Percentiles rank a stretch among this genome's conserved stretches.
Conservation (phyloP, 2,888 invertebrate species). For the Tenodera sinensis region DNA sequence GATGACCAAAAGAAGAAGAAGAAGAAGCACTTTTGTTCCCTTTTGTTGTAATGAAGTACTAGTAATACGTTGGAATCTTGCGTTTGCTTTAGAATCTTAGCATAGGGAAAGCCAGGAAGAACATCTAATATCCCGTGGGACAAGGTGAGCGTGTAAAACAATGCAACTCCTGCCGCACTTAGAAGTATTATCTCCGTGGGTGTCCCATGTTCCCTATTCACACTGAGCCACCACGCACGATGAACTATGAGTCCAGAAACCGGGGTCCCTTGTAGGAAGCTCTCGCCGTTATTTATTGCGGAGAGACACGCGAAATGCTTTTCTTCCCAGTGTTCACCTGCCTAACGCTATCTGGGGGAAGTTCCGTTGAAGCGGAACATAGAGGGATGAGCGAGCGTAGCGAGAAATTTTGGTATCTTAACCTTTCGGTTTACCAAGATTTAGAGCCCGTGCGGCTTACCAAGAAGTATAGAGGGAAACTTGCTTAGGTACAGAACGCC, state of each 20-base stretch:
- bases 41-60: too few relatives aligned
- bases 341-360: background rate
- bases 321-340: background rate
- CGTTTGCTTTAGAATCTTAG: background rate
- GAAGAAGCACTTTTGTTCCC: too few relatives aligned
- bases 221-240: background rate
- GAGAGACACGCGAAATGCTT: conserved; percentile 17
- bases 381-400: background rate
- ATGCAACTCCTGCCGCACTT: background rate
- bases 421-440: background rate
- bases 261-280: background rate
- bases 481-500: background rate
- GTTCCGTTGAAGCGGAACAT: background rate
- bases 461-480: background rate
- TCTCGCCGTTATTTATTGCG: conserved; percentile 19
- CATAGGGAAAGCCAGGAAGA: background rate
- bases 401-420: background rate
- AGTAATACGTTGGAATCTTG: too few relatives aligned
- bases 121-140: background rate
- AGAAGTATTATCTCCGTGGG: background rate
- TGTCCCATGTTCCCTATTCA: background rate
- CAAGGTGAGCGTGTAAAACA: background rate
- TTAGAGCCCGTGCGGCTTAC: background rate
- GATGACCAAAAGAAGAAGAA: too few relatives aligned
- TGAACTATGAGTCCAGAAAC: conserved; percentile 4